phyloP scores from a whole-genome alignment of 2,888 invertebrate genomes.

The Cantharis rufa region DNA sequence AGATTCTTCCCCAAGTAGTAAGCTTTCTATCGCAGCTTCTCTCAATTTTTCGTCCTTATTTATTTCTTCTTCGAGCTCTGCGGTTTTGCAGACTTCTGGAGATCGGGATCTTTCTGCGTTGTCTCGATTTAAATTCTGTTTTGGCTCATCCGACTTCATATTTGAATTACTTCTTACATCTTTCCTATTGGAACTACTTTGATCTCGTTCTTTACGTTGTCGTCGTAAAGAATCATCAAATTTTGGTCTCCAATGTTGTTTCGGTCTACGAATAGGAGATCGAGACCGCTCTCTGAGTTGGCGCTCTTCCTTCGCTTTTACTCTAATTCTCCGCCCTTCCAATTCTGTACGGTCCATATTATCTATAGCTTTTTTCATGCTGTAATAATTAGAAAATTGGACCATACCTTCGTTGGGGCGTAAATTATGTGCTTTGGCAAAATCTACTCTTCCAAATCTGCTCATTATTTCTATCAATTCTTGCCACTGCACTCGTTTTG shows the following conservation, averaged over 20 bases:
- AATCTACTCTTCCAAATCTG: neutral
- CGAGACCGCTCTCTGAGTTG: neutral
- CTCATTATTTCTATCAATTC: neutral
- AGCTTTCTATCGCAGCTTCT: no score
- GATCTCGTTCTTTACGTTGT: neutral
- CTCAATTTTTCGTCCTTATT: no score
- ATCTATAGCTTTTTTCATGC: neutral
- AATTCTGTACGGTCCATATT: neutral
- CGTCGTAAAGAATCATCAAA: neutral
- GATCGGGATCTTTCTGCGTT: no score
- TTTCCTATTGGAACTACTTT: no score
- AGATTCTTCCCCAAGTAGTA: no score
- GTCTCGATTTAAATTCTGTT: no score
- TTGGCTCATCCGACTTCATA: neutral
- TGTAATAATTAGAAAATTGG: neutral
- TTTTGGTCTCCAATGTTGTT: neutral
- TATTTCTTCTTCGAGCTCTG: no score
- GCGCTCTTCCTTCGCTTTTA: neutral
- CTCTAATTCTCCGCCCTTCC: rapidly evolving
- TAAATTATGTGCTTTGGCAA: neutral
- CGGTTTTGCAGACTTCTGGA: no score
- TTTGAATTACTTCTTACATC: no score
- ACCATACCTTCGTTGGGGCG: neutral
- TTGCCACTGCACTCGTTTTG: neutral
- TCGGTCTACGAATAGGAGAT: neutral